phyloP scores from a whole-genome alignment of 1,140 invertebrate species.

The Drosophila quadrilineata region DNA sequence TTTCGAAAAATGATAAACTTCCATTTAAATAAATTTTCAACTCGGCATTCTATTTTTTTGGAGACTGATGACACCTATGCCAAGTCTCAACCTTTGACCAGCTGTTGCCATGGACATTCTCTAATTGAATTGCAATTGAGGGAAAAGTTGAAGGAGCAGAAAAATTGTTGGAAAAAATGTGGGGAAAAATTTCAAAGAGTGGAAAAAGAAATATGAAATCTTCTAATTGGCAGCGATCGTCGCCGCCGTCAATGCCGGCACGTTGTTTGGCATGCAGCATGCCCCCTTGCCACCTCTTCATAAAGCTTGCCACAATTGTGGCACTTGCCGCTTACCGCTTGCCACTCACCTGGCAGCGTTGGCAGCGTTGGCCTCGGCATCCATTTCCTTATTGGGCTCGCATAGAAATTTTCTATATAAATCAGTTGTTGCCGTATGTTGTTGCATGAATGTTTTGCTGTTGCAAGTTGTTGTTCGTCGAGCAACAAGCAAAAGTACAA shows the following conservation, averaged over 20 bases:
- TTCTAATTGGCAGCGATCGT: conserved; percentile 64
- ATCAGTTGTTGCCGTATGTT: conserved; percentile 58
- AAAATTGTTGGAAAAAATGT: conserved; percentile 11
- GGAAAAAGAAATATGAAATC: conserved; percentile 63
- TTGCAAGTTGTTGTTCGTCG: conserved; percentile 41
- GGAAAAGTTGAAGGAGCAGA: conserved; percentile 7
- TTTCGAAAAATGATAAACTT: too few relatives aligned
- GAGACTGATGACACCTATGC: conserved; percentile 5
- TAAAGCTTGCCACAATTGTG: background rate
- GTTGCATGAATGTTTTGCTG: conserved; percentile 49
- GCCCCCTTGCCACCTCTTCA: background rate
- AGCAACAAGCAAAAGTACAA: conserved; percentile 73
- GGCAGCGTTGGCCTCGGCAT: conserved; percentile 46
- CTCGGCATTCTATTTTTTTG: too few relatives aligned
- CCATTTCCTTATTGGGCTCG: conserved; percentile 76
- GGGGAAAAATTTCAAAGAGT: too few relatives aligned
- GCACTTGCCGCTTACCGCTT: background rate
- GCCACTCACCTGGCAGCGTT: background rate
- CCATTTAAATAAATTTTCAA: too few relatives aligned
- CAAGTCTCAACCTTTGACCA: background rate
- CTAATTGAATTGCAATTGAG: conserved; percentile 67
- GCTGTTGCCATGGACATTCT: conserved; percentile 1
- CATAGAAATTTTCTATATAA: conserved; percentile 79
- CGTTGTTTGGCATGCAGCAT: conserved; percentile 70
- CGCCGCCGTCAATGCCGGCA: conserved; percentile 56